A percentile compares a stretch with the other conserved stretches of the same genome.
Evolutionary conservation across 1,140 invertebrate genomes (phyloP).

Genomic region (Eupeodes corollae): DNA sequence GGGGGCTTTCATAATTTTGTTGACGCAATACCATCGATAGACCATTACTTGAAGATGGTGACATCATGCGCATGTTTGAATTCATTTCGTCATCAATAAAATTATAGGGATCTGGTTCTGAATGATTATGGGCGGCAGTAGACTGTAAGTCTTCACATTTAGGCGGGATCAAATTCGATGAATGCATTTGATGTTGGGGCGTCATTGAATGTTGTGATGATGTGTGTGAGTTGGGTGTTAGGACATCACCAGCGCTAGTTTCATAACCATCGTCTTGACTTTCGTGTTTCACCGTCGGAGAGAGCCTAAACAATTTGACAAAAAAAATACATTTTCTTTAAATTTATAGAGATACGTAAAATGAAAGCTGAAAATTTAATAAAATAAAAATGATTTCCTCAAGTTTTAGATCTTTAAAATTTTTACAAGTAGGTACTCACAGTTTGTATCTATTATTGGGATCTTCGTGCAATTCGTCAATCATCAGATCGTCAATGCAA

Average conservation of each 20-base stretch:
- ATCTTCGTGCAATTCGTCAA: neutral
- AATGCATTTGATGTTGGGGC: slow-evolving; percentile 24
- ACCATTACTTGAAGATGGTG: neutral
- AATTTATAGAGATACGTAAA: slow-evolving; percentile 7
- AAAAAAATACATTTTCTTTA: neutral
- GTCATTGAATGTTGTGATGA: slow-evolving; percentile 45
- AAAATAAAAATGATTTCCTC: neutral
- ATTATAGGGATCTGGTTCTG: slow-evolving; percentile 54
- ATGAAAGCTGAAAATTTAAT: too few relatives aligned
- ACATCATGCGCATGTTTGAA: neutral
- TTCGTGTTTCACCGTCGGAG: slow-evolving; percentile 50
- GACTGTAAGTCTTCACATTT: too few relatives aligned
- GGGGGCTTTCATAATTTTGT: neutral
- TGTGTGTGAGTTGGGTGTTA: slow-evolving; percentile 46
- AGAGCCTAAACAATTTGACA: slow-evolving; percentile 15
- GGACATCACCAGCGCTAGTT: slow-evolving; percentile 66
- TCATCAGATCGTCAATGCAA: slow-evolving; percentile 27
- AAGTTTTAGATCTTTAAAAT: neutral
- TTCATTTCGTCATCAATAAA: slow-evolving; percentile 61
- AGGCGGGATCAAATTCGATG: too few relatives aligned
- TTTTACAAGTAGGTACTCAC: slow-evolving; percentile 20
- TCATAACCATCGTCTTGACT: slow-evolving; percentile 76
- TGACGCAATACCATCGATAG: neutral
- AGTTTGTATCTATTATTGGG: slow-evolving; percentile 32
- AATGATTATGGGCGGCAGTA: too few relatives aligned